Percentiles rank a stretch among this genome's conserved stretches.
Evolutionary conservation across 23 tunicate genomes (phyloP).

Genomic region (Trididemnum nubilum): DNA sequence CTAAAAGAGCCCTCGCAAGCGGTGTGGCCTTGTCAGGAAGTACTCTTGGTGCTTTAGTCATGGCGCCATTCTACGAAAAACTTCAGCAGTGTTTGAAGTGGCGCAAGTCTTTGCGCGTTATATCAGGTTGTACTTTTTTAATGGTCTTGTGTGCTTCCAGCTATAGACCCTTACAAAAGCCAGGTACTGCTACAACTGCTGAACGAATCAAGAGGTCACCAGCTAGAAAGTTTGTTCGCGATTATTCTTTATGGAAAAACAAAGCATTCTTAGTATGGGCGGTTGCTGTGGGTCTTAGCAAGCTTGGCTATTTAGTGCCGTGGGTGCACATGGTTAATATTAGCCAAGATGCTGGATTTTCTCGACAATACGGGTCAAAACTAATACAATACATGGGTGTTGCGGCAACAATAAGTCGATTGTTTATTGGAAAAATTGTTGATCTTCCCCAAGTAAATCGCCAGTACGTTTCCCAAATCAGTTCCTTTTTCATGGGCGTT

Average conservation of each 20-base stretch:
- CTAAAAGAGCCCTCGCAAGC: slow-evolving; percentile 75
- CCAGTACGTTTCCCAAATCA: slow-evolving; percentile 55
- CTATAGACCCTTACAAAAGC: slow-evolving; percentile 56
- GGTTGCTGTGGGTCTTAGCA: slow-evolving; percentile 67
- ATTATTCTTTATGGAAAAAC: slow-evolving; percentile 89
- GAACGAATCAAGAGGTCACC: slow-evolving; percentile 56
- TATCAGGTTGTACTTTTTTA: slow-evolving; percentile 32
- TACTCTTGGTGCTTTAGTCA: slow-evolving; percentile 62
- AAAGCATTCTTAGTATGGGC: slow-evolving; percentile 90
- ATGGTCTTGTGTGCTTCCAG: slow-evolving; percentile 53
- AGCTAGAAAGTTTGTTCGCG: slow-evolving; percentile 66
- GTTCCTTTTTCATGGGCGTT: slow-evolving; percentile 70
- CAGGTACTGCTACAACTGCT: slow-evolving; percentile 9
- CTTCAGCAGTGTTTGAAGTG: slow-evolving; percentile 39
- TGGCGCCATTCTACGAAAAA: slow-evolving; percentile 63
- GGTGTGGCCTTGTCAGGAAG: slow-evolving; percentile 89
- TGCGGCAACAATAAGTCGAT: slow-evolving; percentile 59
- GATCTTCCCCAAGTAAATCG: slow-evolving; percentile 74
- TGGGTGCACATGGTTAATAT: slow-evolving; percentile 74
- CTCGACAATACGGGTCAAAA: slow-evolving; percentile 47
- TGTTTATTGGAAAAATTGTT: slow-evolving; percentile 69
- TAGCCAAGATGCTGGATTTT: not conserved
- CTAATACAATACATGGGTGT: slow-evolving; percentile 76
- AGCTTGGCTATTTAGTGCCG: slow-evolving; percentile 88
- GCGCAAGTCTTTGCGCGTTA: slow-evolving; percentile 52